A percentile compares a stretch with the other conserved stretches of the same genome.
Conservation (phyloP, 2,113 vertebrate genomes). For the Ciconia boyciana region DNA sequence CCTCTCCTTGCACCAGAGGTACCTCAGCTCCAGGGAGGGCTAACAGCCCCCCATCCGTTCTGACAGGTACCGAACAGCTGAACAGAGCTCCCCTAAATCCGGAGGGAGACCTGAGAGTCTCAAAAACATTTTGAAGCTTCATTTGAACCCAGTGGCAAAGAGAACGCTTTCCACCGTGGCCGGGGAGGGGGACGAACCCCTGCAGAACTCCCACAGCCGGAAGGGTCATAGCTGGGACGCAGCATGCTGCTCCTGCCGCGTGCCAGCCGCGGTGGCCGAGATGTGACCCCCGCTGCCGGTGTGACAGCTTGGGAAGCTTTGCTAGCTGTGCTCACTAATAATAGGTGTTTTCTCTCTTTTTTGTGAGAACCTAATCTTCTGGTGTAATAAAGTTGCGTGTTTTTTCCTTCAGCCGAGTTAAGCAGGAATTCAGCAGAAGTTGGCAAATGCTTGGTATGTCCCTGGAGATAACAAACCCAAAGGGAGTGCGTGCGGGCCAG, state of each 20-base stretch:
- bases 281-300: rapidly evolving
- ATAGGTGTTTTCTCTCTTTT: not conserved
- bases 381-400: not conserved
- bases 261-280: rapidly evolving
- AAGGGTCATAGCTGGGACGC: no score
- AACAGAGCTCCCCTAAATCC: not conserved
- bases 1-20: not conserved
- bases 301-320: not conserved
- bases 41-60: not conserved
- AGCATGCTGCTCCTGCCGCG: not conserved
- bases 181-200: no score
- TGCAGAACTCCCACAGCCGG: not conserved
- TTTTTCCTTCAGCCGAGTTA: not conserved
- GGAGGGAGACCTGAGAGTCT: not conserved
- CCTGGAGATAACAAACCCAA: not conserved
- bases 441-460: not conserved
- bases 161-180: not conserved
- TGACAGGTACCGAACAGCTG: not conserved
- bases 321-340: not conserved
- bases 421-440: not conserved
- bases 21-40: not conserved
- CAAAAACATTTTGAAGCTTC: not conserved
- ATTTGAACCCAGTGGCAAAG: not conserved
- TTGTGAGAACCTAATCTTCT: not conserved
- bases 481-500: no score